Percentiles rank a stretch among this genome's conserved stretches.
These are phyloP conservation scores for Pollimyrus isidori DNA, from an alignment of 2,113 vertebrate species.

Conservation along the genomic window DNA sequence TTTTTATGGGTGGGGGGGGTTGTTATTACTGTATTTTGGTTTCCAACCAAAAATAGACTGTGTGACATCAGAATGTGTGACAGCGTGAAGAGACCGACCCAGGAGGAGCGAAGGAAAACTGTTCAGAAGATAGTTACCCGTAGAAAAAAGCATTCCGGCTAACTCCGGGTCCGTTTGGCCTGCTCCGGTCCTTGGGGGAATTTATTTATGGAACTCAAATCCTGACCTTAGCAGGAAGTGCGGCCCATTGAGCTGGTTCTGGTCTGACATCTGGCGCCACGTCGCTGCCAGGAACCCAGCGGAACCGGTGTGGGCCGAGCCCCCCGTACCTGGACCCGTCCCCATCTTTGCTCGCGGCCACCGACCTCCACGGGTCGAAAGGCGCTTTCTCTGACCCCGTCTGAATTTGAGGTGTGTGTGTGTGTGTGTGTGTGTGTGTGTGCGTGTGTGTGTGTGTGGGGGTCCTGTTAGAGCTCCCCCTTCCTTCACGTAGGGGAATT, in stretches of 20 bases:
- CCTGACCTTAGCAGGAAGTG: constrained; percentile 50
- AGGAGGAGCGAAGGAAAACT: not conserved
- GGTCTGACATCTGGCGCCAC: constrained; percentile 67
- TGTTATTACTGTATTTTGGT: not conserved
- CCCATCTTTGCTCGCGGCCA: constrained; percentile 7
- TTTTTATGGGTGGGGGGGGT: not conserved
- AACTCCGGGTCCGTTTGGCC: constrained; percentile 5
- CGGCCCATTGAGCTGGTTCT: constrained; percentile 58
- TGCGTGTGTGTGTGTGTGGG: not conserved
- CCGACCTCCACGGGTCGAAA: not conserved
- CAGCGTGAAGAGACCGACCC: not conserved
- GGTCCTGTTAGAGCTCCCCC: not conserved
- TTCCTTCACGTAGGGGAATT: not conserved
- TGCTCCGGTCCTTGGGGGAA: constrained; percentile 42
- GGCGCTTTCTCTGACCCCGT: not conserved
- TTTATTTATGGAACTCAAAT: constrained; percentile 58
- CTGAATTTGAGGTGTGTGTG: not conserved
- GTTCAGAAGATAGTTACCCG: not conserved
- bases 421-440: too few relatives aligned
- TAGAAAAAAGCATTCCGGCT: not conserved
- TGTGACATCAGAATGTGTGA: not conserved
- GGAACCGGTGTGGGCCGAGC: constrained; percentile 46
- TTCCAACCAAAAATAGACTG: not conserved
- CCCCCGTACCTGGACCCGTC: constrained; percentile 44
- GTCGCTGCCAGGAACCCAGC: constrained; percentile 61